Evolutionary conservation across 2,113 vertebrate species (phyloP).

Genomic region (Setophaga petechia): DNA sequence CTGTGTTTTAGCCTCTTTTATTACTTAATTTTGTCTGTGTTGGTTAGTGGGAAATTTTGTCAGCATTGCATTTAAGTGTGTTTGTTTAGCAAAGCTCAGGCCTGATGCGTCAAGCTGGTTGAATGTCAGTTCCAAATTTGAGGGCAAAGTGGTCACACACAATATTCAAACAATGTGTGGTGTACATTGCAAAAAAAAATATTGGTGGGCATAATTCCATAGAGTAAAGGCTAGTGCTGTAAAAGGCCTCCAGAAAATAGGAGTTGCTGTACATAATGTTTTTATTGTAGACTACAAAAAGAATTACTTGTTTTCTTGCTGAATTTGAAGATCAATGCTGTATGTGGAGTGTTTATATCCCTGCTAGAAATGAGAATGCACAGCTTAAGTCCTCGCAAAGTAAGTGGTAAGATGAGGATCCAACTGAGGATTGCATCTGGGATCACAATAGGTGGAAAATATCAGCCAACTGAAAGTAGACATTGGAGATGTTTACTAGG

Average conservation of each 20-base stretch:
- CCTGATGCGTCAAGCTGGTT: background rate
- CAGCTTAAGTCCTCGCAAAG: background rate
- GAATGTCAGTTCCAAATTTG: background rate
- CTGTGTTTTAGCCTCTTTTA: background rate
- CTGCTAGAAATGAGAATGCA: background rate
- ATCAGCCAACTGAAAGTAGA: background rate
- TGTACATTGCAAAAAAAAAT: background rate
- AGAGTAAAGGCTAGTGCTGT: background rate
- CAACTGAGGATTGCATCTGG: background rate
- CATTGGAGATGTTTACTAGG: background rate
- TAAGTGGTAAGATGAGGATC: background rate
- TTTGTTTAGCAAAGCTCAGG: constrained; percentile 35
- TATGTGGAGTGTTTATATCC: background rate
- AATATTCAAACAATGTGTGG: background rate
- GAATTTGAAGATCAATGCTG: background rate
- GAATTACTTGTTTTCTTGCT: background rate
- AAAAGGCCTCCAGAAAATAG: background rate
- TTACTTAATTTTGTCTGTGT: background rate
- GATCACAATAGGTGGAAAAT: background rate
- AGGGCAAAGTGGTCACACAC: background rate
- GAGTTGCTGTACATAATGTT: background rate
- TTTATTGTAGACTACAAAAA: background rate
- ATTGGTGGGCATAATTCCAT: background rate
- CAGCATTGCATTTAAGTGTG: background rate
- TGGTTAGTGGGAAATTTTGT: background rate